phyloP scores from a whole-genome alignment of 2,888 invertebrate species.

The Julus scandinavius region DNA sequence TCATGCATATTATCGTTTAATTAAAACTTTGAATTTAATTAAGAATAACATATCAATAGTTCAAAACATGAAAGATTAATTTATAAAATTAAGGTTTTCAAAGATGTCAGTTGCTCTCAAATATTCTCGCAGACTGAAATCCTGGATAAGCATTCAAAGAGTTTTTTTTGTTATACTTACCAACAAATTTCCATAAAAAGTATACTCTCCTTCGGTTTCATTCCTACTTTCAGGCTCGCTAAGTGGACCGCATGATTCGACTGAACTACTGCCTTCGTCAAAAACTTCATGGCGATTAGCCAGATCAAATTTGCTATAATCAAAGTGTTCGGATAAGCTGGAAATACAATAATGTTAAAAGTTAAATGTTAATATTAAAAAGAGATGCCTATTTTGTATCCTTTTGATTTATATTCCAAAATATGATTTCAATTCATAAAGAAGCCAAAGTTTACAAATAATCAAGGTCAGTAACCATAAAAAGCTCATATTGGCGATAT shows the following conservation, averaged over 20 bases:
- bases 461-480: background rate
- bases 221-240: background rate
- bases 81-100: too few relatives aligned
- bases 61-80: too few relatives aligned
- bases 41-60: too few relatives aligned
- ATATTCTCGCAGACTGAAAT: background rate
- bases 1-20: too few relatives aligned
- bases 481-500: too few relatives aligned
- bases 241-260: background rate
- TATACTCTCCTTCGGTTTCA: background rate
- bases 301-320: background rate
- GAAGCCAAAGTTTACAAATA: too few relatives aligned
- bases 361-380: background rate
- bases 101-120: background rate
- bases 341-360: background rate
- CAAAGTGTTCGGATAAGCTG: background rate
- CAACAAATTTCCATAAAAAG: constrained; percentile 9
- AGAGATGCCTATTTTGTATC: too few relatives aligned
- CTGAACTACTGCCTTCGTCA: background rate
- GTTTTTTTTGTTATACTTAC: background rate
- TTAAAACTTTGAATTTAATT: too few relatives aligned
- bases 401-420: too few relatives aligned
- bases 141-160: background rate
- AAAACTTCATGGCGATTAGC: background rate
- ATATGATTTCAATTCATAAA: too few relatives aligned